Conservation (phyloP, 2,888 invertebrate species). For the Yponomeuta cagnagella region DNA sequence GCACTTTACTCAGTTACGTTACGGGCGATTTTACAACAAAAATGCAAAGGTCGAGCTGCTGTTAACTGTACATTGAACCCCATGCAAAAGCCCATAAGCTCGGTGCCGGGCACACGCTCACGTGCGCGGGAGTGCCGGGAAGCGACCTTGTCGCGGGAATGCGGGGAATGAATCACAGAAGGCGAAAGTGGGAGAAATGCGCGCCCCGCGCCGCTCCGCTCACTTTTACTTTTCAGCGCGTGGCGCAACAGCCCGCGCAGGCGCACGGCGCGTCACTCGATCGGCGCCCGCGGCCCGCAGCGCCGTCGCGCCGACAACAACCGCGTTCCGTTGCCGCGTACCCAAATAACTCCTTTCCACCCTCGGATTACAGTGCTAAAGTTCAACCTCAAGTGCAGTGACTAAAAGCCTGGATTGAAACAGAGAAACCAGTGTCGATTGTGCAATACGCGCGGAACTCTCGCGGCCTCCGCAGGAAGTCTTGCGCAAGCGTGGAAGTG, state of each 20-base stretch:
- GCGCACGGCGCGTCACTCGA: constrained; percentile 63
- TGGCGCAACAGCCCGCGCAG: constrained; percentile 70
- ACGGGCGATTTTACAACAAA: too few species aligned
- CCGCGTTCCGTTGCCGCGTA: constrained; percentile 29
- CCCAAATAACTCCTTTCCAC: constrained; percentile 36
- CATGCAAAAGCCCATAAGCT: not conserved
- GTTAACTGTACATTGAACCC: too few species aligned
- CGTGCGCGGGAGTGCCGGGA: constrained; percentile 56
- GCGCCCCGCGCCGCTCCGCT: constrained; percentile 57
- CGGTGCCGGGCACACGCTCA: not conserved
- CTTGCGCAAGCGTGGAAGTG: constrained; percentile 71
- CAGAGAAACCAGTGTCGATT: constrained; percentile 45
- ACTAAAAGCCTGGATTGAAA: constrained; percentile 52
- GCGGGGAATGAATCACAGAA: constrained; percentile 57
- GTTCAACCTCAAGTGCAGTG: constrained; percentile 46
- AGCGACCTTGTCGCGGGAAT: constrained; percentile 58
- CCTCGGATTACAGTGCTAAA: constrained; percentile 70
- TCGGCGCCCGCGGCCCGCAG: constrained; percentile 74
- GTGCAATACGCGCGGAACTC: constrained; percentile 65
- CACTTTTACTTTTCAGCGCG: constrained; percentile 72
- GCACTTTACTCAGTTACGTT: too few species aligned
- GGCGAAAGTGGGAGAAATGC: constrained; percentile 76
- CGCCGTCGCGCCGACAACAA: constrained; percentile 60
- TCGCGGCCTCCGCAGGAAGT: constrained; percentile 68
- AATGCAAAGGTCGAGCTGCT: too few species aligned